Conservation (phyloP, 1,140 invertebrate genomes). For the Megalopta genalis region DNA sequence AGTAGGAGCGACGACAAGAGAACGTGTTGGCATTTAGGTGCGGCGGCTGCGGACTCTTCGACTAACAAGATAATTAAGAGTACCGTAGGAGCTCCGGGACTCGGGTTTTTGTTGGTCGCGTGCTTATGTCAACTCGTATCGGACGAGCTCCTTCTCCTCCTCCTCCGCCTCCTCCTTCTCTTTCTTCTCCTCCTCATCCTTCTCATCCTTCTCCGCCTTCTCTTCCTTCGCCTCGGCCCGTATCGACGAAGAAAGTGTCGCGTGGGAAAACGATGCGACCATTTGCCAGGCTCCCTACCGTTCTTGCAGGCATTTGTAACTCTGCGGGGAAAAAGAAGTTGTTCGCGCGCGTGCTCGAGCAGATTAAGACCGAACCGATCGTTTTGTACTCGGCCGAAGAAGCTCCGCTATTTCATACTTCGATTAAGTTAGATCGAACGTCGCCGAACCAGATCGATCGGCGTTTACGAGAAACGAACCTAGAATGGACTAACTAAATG, state of each 20-base stretch:
- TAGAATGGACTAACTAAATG: no score
- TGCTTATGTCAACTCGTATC: slow-evolving; percentile 68
- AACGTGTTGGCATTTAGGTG: slow-evolving; percentile 19
- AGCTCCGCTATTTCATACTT: no score
- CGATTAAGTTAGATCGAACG: no score
- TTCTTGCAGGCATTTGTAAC: background rate
- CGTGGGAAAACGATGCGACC: slow-evolving; percentile 28
- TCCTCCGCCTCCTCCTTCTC: background rate
- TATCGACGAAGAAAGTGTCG: slow-evolving; percentile 26
- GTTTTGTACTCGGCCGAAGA: no score
- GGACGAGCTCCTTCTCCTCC: slow-evolving; percentile 22
- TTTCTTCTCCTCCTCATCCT: background rate
- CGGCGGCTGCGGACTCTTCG: slow-evolving; percentile 51
- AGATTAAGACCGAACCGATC: no score
- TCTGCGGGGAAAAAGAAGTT: background rate
- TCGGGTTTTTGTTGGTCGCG: slow-evolving; percentile 71
- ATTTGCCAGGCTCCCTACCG: background rate
- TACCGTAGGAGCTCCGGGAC: slow-evolving; percentile 65
- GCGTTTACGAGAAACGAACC: no score
- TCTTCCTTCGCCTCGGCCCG: slow-evolving; percentile 13
- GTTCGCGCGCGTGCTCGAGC: background rate
- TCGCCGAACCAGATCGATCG: no score
- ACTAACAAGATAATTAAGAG: slow-evolving; percentile 75
- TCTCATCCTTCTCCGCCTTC: background rate
- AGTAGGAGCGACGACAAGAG: background rate